These are phyloP conservation scores for Chaetodon trifascialis DNA, from an alignment of 2,113 vertebrate species.

Conservation along the genomic window DNA sequence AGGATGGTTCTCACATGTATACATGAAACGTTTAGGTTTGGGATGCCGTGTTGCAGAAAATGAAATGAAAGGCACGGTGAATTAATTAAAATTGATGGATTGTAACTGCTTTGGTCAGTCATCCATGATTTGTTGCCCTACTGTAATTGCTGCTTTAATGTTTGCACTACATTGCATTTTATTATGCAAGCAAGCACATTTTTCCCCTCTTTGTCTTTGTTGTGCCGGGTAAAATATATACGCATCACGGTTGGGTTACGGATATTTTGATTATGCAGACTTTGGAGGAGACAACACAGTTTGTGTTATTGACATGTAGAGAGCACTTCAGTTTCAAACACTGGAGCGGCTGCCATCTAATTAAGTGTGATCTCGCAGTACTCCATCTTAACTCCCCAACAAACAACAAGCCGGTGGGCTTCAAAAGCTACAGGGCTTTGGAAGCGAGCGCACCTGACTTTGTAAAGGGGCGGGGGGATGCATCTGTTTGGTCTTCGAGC, in stretches of 20 bases:
- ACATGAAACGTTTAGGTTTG: not conserved
- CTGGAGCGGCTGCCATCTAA: slow-evolving; percentile 41
- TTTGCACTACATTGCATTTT: slow-evolving; percentile 12
- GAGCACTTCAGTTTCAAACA: slow-evolving; percentile 9
- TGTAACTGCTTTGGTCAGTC: slow-evolving; percentile 12
- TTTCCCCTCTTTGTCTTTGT: not conserved
- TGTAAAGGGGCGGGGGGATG: not conserved
- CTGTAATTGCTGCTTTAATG: slow-evolving; percentile 15
- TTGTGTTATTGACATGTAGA: slow-evolving; percentile 20
- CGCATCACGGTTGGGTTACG: not conserved
- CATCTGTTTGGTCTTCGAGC: not conserved
- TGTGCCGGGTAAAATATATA: not conserved
- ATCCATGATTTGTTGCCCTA: slow-evolving; percentile 11
- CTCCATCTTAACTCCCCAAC: slow-evolving; percentile 7
- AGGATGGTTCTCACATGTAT: not conserved
- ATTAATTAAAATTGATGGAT: slow-evolving; percentile 25
- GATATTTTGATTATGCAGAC: slow-evolving; percentile 6
- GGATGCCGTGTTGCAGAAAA: slow-evolving; percentile 8
- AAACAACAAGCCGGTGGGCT: slow-evolving; percentile 16
- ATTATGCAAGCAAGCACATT: slow-evolving; percentile 2
- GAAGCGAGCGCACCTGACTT: not conserved
- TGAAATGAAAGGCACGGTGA: not conserved
- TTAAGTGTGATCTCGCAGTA: slow-evolving; percentile 19
- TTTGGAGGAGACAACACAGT: not conserved
- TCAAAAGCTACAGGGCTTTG: slow-evolving; percentile 7